Percentiles rank a stretch among this genome's conserved stretches.
Conservation (phyloP, 2,113 vertebrate genomes). For the Equus przewalskii region DNA sequence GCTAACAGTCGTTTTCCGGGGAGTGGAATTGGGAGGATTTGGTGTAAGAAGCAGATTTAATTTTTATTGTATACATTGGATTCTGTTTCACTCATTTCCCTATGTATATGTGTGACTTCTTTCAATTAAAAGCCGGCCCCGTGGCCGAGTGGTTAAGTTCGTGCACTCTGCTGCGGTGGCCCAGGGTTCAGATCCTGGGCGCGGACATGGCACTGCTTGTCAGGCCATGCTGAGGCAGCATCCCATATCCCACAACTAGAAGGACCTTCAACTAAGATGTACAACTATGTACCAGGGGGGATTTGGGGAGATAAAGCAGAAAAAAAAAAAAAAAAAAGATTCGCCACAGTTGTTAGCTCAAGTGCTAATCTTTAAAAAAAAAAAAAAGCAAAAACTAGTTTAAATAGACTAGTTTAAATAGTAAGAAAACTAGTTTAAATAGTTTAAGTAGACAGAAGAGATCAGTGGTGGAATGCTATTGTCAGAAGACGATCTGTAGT, state of each 20-base stretch:
- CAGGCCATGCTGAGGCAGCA: no score
- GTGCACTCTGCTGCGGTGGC: no score
- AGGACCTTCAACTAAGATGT: no score
- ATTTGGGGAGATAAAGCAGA: no score
- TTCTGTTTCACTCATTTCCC: neutral
- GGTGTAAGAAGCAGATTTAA: neutral
- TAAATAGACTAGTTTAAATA: neutral
- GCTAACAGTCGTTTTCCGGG: neutral
- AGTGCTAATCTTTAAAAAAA: no score
- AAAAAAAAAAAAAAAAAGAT: no score
- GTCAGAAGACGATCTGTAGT: neutral
- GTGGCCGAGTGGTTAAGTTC: no score
- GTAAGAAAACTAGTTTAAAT: neutral
- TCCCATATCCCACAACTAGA: no score
- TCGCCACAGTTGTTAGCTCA: no score
- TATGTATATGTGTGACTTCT: neutral
- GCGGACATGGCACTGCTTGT: no score
- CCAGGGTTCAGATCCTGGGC: no score
- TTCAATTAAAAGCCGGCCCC: neutral
- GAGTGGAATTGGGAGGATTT: neutral
- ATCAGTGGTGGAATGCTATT: neutral
- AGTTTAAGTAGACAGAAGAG: neutral
- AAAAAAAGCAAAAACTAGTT: neutral
- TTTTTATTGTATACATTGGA: slow-evolving; percentile 12
- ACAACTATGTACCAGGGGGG: no score